Evolutionary conservation across 2,797 vertebrate genomes (phyloP), one percentile per base, ranked within the genome.

Genomic region (Hybognathus amarus): DNA sequence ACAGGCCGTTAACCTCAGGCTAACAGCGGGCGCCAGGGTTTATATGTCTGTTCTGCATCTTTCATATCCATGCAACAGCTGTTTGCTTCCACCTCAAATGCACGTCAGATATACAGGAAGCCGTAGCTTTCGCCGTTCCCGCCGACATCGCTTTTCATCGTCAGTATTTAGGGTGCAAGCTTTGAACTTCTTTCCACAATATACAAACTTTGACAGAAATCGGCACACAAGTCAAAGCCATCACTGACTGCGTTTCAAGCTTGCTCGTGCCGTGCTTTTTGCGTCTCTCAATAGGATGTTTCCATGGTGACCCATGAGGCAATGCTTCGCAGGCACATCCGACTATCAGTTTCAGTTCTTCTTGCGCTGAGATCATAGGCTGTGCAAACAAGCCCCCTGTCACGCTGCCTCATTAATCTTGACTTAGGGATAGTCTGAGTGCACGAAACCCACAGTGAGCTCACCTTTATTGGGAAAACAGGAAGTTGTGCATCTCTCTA

Each of bases 401-500:
- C 73, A n/a, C 13, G 45, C 54, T 7, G 61, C n/a, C 66, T 81
- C 67, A 70, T 81, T 85, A 30, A 83, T 77, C 83, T 77, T 30
- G 66, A 59, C 24, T 67, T 42, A 33, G 71, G 77, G 77, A 68
- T 47, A 36, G 67, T 59, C 71, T 27, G 56, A 77, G 66, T 77
- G 64, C 76, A 73, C 77, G 40, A n/a, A 82, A 54, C 68, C 80
- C 47, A 38, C 79, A n/a, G 73, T 61, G 73, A 85, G 63, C 77
- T 87, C 70, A 76, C 73, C 66, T 73, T 88, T 85, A 76, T 40
- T 30, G 38, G 79, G 64, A 52, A 78, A 66, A 47, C 56, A 61
- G 36, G 70, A 75, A 75, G 12, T 74, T 63, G 66, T 47, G 54
- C 77, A 56, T 75, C 71, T 80, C 13, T 52, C 45, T 87, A 83